Evolutionary conservation across 2,113 vertebrate genomes (phyloP), one percentile per base, ranked within the genome.

Genomic region (Lagenorhynchus albirostris): DNA sequence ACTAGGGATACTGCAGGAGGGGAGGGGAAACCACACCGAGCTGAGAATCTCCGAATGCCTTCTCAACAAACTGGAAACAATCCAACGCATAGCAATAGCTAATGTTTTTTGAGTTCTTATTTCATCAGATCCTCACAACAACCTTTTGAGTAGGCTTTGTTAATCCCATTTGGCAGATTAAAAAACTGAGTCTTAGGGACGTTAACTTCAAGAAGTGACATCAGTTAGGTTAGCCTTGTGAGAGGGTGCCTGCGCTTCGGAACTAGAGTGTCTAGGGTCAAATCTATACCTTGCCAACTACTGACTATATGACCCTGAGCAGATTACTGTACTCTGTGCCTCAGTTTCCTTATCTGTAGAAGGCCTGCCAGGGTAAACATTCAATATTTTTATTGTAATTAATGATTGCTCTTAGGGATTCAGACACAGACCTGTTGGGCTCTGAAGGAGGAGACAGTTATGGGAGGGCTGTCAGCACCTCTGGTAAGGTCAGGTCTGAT

Each of bases 91-190:
- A 65, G 17, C 60, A 71, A 36, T 50, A 38, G 38, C 29, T 44
- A 82, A 62, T 47, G 29, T 21, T 36, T 94, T 87, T 82, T 62
- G 26, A 68, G 47, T 90, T 76, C 33, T 26, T n/a, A 55, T 65
- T 86, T 60, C 38, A 50, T 41, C 6, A 50, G 77, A 91, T 96
- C n/a, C 50, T 67, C 70, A n/a, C 15, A 83, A 53, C 50, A 73
- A 18, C n/a, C 47, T 96, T 83, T 53, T 29, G 77, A 93, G 62
- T 55, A 68, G 38, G n/a, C 21, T 20, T 92, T 63, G 14, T 67
- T 90, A 91, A 84, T 63, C 65, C 47, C 36, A 53, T 70, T 84
- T 91, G 82, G 87, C n/a, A 96, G 92, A 33, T 74, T 74, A 86
- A 74, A 83, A 92, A 44, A 63, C 15, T 38, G 44, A 63, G 20